Base-by-base conservation (phyloP, 92 coral and sea anemone species). In the Epizoanthus stellaris region DNA sequence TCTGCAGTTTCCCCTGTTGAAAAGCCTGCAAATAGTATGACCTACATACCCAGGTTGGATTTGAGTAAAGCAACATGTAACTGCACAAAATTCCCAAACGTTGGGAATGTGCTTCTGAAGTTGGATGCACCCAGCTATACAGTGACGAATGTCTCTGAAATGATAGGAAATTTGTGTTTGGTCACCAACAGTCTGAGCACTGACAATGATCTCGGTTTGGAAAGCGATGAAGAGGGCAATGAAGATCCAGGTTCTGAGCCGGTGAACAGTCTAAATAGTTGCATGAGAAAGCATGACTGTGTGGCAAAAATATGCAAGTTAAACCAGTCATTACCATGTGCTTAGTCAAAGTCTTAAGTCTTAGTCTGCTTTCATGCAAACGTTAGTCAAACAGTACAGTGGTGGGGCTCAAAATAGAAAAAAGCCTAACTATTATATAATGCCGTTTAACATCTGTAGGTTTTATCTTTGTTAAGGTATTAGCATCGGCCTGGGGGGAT, bases 31-130 rank as follows among this genome's bases (percentile, higher is more conserved):
- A 63, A 47, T 13, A 23, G 62, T 0, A 3, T 73, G 5, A 19
- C 11, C 0, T 1, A 52, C 23, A 52, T 73, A 7, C 62, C 77
- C 42, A 73, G 75, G 23, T 67, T 83, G 19, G 80, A 83, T 36
- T 19, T 83, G 16, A 49, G 70, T 3, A 69, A 69, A 56, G 52
- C 70, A 58, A 67, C 43, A 30, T 82, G 87, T 38, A 82, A 53
- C 8, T 82, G 80, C 67, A 69, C 19, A 5, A 67, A 67, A 69
- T 82, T 54, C 16, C 87, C 80, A 2, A 38, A 69, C 53, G 39
- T 49, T 4, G 38, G 25, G 42, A 72, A 20, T 45, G 17, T 72
- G 13, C 19, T 71, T 10, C 10, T 71, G 76, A 53, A 71, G 17
- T 1, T 23, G 3, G 17, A 67, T n/a, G 60, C 60, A 3, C 58